Evolutionary conservation across 2,113 vertebrate genomes (phyloP).

Genomic region (Archocentrus centrarchus): DNA sequence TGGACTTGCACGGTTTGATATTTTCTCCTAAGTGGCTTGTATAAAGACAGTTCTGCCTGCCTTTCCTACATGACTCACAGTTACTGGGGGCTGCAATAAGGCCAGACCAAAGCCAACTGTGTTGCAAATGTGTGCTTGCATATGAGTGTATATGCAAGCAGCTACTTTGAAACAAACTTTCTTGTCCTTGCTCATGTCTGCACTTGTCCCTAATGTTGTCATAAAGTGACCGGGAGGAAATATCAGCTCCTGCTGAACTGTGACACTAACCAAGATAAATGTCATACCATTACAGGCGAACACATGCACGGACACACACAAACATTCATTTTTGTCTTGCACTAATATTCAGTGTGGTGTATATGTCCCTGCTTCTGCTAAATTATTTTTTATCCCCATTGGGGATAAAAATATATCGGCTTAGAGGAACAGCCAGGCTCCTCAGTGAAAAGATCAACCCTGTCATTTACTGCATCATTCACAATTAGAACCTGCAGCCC

Average conservation of each 20-base stretch:
- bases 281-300: not conserved
- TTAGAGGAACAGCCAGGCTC: not conserved
- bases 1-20: conserved; percentile 26
- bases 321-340: not conserved
- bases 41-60: conserved; percentile 46
- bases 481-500: not conserved
- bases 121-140: not conserved
- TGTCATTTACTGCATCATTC: not conserved
- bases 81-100: conserved; percentile 16
- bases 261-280: conserved; percentile 48
- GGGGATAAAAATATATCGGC: not conserved
- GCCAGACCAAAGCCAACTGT: conserved; percentile 24
- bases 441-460: not conserved
- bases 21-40: conserved; percentile 44
- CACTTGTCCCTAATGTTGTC: conserved; percentile 32
- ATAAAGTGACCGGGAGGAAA: conserved; percentile 45
- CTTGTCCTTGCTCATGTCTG: conserved; percentile 13
- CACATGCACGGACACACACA: not conserved
- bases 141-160: conserved; percentile 7
- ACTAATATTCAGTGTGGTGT: not conserved
- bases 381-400: not conserved
- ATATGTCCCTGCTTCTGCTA: not conserved
- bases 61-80: conserved; percentile 55
- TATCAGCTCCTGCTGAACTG: conserved; percentile 36
- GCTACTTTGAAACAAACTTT: conserved; percentile 40